Evolutionary conservation across 2,797 vertebrate species (phyloP), one percentile per base, ranked within the genome.

Genomic region (Knipowitschia caucasica): DNA sequence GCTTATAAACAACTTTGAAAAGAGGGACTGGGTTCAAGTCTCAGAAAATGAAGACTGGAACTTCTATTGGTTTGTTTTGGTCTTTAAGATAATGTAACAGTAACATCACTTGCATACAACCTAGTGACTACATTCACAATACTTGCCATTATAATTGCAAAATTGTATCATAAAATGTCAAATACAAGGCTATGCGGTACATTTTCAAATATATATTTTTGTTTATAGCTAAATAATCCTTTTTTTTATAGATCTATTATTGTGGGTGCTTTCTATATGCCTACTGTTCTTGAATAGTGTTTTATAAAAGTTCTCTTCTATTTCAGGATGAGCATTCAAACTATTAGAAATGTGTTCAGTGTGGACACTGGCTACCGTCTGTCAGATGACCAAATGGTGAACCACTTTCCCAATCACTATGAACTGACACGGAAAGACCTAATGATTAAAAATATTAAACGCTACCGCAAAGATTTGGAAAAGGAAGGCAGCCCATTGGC

Each of bases 371-470:
- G 97, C 24, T 98, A 97, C 69, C 93, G 96, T 10, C 91, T 99
- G 57, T 92, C 96, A 0, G 97, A 99, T n/a, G 96, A 99, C 17
- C 97, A 99, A 75, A 93, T 98, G 75, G 95, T 99, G 59, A 99
- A 99, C 81, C 97, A 99, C 59, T 99, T 98, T 55, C 97, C 96
- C 31, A 99, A 99, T 84, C 97, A 99, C 81, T 99, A 99, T 3
- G 97, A 99, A 51, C 86, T 99, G 72, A 99, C 97, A 33, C 90
- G 97, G 33, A 99, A 99, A 66, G 97, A 99, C 62, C 77, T 99
- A 78, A 98, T 99, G 97, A 94, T 99, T 68, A 99, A 99, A 78
- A 99, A 99, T 72, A 99, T 99, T 63, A 99, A 99, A 49, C 89
- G 97, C 17, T 99, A 98, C 65, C 89, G 96, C 54, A 98, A 95